Base-by-base conservation (phyloP, 2,113 vertebrate species). In the Podocnemis expansa region DNA sequence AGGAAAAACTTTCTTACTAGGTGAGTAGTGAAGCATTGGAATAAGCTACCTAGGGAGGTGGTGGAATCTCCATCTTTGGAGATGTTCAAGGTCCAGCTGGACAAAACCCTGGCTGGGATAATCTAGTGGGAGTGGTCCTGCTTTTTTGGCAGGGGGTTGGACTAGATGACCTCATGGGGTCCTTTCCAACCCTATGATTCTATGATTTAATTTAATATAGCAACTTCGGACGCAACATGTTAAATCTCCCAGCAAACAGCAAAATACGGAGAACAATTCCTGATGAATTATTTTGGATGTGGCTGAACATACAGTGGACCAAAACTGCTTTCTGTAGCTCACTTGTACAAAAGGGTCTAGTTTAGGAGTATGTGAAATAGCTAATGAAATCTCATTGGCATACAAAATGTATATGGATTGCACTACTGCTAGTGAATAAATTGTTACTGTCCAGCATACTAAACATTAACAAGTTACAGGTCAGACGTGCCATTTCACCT, bases 361-460 rank as follows among this genome's bases (percentile, higher is more conserved):
- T 7, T 10, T 14, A 89, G 87, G 34, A 8, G 83, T 93, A 56
- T 49, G 43, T 96, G 78, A 88, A 96, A 88, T 29, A 19, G 55
- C 89, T 78, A 54, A 10, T 87, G 38, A 90, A 89, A 60, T 92
- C 93, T 91, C 83, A 89, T 87, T 73, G 82, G 82, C 47, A 47
- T 91, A 89, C 84, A 47, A 87, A 84, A 88, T 88, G 86, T 78
- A 51, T 41, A 89, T 41, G 52, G 55, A 55, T 60, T 80, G 79
- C 38, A 88, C 63, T 91, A 76, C 88, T 86, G 90, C 80, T 27
- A 41, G 52, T 49, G 73, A 80, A 85, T 80, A 54, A 82, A 85
- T 52, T 78, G 70, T 58, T 47, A 52, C n/a, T 67, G 13, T 82
- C 63, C n/a, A 22, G 41, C 6, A 21, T 34, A 87, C 34, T 38